Evolutionary conservation across 2,113 vertebrate species (phyloP).

Genomic region (Noctilio leporinus): DNA sequence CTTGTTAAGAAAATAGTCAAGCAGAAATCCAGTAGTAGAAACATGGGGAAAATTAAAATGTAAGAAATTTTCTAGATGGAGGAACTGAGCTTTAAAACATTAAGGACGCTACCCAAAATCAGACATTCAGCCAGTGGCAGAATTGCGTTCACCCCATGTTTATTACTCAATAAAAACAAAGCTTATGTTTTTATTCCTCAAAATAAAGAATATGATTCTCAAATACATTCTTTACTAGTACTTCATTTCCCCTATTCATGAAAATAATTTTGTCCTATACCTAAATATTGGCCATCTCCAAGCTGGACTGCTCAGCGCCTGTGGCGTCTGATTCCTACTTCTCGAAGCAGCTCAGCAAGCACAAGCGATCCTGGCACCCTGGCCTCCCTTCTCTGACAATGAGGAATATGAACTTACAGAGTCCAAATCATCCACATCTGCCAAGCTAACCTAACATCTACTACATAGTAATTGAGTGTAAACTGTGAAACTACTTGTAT

Average conservation of each 20-base stretch:
- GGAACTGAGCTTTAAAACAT: neutral
- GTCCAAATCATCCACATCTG: neutral
- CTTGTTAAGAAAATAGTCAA: neutral
- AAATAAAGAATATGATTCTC: neutral
- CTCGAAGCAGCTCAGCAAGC: neutral
- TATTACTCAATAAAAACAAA: conserved; percentile 10
- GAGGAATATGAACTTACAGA: neutral
- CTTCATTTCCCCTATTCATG: neutral
- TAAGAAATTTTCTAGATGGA: neutral
- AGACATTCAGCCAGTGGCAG: neutral
- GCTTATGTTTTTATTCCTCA: neutral
- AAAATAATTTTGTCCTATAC: neutral
- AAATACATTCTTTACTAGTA: neutral
- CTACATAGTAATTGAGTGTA: neutral
- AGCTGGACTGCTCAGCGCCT: neutral
- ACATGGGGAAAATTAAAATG: neutral
- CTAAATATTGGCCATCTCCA: neutral
- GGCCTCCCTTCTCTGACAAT: neutral
- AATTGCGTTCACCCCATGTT: neutral
- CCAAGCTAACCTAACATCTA: neutral
- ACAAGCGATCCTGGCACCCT: neutral
- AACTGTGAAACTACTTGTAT: neutral
- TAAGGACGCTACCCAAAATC: neutral
- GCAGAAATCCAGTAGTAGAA: neutral
- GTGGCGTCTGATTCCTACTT: neutral